Percentiles rank a stretch among this genome's conserved stretches.
Evolutionary conservation across 2,888 invertebrate genomes (phyloP).

Genomic region (Chymomyza amoena): DNA sequence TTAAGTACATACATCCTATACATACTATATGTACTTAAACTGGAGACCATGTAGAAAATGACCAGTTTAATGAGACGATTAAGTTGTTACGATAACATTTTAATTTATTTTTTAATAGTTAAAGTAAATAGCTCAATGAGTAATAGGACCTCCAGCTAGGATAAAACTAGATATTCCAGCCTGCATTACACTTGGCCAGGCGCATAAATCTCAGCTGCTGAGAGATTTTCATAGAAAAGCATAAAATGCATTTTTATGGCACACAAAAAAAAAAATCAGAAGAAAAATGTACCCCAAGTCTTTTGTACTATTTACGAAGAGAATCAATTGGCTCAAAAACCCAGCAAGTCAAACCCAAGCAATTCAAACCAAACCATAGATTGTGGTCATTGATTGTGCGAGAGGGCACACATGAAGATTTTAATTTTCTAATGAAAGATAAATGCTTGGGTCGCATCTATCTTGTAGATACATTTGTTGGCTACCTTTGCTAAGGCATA

Average conservation of each 20-base stretch:
- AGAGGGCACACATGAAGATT: constrained; percentile 58
- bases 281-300: constrained; percentile 19
- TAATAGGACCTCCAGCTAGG: constrained; percentile 57
- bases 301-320: constrained; percentile 9
- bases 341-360: constrained; percentile 33
- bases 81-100: constrained; percentile 70
- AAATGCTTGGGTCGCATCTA: constrained; percentile 43
- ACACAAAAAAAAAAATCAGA: neutral
- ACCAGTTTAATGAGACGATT: constrained; percentile 61
- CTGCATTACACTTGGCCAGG: constrained; percentile 25
- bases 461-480: constrained; percentile 35
- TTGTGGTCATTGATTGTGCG: constrained; percentile 71
- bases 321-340: constrained; percentile 32
- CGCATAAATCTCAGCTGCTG: constrained; percentile 43
- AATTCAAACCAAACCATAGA: constrained; percentile 35
- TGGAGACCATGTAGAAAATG: constrained; percentile 21
- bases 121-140: constrained; percentile 17
- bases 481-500: constrained; percentile 23
- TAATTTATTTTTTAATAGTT: constrained; percentile 62
- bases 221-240: constrained; percentile 43
- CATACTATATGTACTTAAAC: constrained; percentile 14
- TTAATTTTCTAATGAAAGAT: constrained; percentile 74
- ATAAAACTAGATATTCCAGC: constrained; percentile 24
- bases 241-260: constrained; percentile 57
- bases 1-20: constrained; percentile 37